phyloP scores from a whole-genome alignment of 2,888 invertebrate species.

The Deroplatys truncata region DNA sequence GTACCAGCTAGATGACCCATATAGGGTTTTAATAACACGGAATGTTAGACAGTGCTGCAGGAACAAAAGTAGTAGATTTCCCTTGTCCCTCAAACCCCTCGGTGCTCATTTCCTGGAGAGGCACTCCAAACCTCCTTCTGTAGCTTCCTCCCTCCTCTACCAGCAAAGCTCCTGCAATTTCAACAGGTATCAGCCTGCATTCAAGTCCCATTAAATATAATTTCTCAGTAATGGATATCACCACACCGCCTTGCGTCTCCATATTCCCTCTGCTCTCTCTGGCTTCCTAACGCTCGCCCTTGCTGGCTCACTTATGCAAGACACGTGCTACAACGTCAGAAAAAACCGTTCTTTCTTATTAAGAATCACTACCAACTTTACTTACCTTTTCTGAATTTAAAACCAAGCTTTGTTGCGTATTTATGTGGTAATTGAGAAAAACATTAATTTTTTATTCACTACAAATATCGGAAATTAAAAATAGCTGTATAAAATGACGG shows the following conservation, averaged over 20 bases:
- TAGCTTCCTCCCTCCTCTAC: neutral
- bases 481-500: too few species aligned
- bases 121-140: neutral
- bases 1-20: neutral
- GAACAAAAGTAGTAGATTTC: neutral
- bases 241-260: neutral
- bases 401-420: too few species aligned
- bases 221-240: neutral
- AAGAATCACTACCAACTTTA: too few species aligned
- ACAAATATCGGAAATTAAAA: too few species aligned
- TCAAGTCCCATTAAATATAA: conserved; percentile 4
- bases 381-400: too few species aligned
- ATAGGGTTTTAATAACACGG: neutral
- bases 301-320: neutral
- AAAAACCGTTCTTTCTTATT: too few species aligned
- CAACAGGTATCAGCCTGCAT: neutral
- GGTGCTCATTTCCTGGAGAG: neutral
- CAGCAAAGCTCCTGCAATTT: neutral
- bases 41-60: neutral
- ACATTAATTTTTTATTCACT: too few species aligned
- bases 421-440: too few species aligned
- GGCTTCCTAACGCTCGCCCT: too few species aligned
- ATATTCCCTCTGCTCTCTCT: neutral
- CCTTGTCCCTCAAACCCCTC: neutral
- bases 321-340: too few species aligned